Evolutionary conservation across 2,888 invertebrate genomes (phyloP).

Genomic region (Drosophila antonietae): DNA sequence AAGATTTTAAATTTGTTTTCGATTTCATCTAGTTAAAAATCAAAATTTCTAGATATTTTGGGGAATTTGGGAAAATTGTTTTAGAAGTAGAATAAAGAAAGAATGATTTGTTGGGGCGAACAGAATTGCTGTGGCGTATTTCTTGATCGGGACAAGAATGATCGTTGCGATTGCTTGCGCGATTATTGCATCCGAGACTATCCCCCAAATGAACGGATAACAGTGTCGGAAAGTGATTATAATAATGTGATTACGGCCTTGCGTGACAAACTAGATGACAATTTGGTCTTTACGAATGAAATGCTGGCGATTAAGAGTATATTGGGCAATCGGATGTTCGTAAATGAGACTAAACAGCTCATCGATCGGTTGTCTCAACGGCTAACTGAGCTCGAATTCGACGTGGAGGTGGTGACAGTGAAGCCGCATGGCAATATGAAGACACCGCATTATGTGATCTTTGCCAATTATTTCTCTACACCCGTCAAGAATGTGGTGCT

Average conservation of each 20-base stretch:
- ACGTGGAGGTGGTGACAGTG: slow-evolving; percentile 42
- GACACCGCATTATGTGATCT: slow-evolving; percentile 31
- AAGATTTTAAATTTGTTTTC: neutral
- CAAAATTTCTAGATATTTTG: neutral
- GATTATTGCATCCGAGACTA: slow-evolving; percentile 49
- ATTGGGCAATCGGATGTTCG: neutral
- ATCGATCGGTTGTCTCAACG: slow-evolving; percentile 38
- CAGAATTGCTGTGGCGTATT: slow-evolving; percentile 38
- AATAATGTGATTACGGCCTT: neutral
- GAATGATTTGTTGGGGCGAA: slow-evolving; percentile 62
- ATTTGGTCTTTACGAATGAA: slow-evolving; percentile 20
- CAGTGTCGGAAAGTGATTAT: neutral
- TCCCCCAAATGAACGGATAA: slow-evolving; percentile 11
- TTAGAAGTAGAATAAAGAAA: neutral
- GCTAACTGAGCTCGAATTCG: slow-evolving; percentile 37
- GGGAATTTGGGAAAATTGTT: neutral
- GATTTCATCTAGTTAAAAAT: neutral
- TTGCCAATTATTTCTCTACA: slow-evolving; percentile 53
- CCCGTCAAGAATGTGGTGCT: slow-evolving; percentile 52
- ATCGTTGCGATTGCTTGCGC: slow-evolving; percentile 43
- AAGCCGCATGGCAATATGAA: neutral
- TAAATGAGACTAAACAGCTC: slow-evolving; percentile 28
- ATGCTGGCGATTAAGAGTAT: slow-evolving; percentile 42
- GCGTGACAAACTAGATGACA: accelerated
- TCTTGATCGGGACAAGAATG: slow-evolving; percentile 4